Conservation (phyloP, 2,888 invertebrate species). For the Disparrhopalites patrizii region DNA sequence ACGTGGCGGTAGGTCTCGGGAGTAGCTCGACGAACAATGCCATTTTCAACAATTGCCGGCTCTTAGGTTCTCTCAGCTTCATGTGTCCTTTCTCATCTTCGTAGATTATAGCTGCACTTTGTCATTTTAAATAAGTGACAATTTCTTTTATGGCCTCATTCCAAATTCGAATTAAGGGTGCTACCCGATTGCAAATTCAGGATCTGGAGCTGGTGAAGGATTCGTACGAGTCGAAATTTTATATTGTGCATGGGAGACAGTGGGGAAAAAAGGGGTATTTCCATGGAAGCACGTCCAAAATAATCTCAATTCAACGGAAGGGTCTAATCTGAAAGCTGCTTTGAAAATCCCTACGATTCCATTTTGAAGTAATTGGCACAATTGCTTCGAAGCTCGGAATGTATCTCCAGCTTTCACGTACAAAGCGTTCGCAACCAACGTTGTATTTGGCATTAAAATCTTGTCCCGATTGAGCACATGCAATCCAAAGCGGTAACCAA, state of each 20-base stretch:
- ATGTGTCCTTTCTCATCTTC: constrained; percentile 52
- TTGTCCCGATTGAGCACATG: constrained; percentile 63
- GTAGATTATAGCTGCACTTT: constrained; percentile 41
- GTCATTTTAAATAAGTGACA: constrained; percentile 33
- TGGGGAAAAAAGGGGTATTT: constrained; percentile 43
- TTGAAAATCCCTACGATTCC: constrained; percentile 42
- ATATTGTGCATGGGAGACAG: constrained; percentile 40
- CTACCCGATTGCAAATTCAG: constrained; percentile 43
- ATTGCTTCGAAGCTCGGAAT: constrained; percentile 67
- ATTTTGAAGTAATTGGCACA: constrained; percentile 39
- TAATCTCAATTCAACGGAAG: constrained; percentile 44
- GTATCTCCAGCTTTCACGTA: constrained; percentile 71
- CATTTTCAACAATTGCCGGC: constrained; percentile 51
- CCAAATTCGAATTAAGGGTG: constrained; percentile 36
- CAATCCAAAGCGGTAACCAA: constrained; percentile 45
- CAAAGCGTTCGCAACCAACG: constrained; percentile 69
- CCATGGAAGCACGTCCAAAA: constrained; percentile 44
- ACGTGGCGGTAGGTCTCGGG: constrained; percentile 52
- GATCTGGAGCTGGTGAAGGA: constrained; percentile 22
- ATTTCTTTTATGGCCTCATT: constrained; percentile 37
- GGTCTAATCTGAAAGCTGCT: constrained; percentile 36
- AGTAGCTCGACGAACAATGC: constrained; percentile 54
- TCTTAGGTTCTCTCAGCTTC: constrained; percentile 53
- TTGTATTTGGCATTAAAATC: constrained; percentile 65
- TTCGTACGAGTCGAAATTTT: constrained; percentile 10